Evolutionary conservation across 1,140 invertebrate species (phyloP), one percentile per base, ranked within the genome.

Genomic region (Drosophila asahinai): DNA sequence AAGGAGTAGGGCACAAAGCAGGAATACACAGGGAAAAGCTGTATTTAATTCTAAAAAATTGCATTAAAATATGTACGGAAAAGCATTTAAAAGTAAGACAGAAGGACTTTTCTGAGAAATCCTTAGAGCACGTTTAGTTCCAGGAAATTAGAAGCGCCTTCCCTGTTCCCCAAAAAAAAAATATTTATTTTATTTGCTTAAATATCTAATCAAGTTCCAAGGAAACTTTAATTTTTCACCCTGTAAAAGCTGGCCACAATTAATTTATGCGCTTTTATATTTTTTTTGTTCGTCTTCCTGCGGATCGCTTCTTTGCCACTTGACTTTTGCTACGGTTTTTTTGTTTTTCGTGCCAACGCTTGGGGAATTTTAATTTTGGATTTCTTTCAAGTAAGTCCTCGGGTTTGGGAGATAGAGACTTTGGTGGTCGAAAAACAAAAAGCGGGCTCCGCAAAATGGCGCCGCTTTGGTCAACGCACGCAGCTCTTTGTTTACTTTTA

Each of bases 311-410:
- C 65, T 81, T 86, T 72, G 55, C 66, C 83, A 86, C 81, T 87
- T 90, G 77, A 76, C 86, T 87, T 81, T 84, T 80, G 81, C 72
- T 72, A 81, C 70, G 38, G 65, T 40, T 70, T 60, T 52, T 55
- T 64, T 66, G 38, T 55, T 38, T 38, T 57, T 57, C 70, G 36
- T 72, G 71, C 75, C 75, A 76, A 80, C 84, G 89, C 81, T 91
- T 76, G 77, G 89, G 80, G 89, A 91, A 91, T 91, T 91, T 91
- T 91, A 91, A 91, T 91, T 87, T 89, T 61, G 73, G 72, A 86
- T 81, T 81, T 81, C 83, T 83, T 91, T 87, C 51, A 76, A 71
- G 66, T 59, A 8, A 40, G 40, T 55, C 47, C 47, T 15, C 33
- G 64, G 25, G 49, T 30, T 52, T 15, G 14, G 22, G 27, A 3